phyloP scores from a whole-genome alignment of 2,797 vertebrate genomes.

The Aldrovandia affinis region DNA sequence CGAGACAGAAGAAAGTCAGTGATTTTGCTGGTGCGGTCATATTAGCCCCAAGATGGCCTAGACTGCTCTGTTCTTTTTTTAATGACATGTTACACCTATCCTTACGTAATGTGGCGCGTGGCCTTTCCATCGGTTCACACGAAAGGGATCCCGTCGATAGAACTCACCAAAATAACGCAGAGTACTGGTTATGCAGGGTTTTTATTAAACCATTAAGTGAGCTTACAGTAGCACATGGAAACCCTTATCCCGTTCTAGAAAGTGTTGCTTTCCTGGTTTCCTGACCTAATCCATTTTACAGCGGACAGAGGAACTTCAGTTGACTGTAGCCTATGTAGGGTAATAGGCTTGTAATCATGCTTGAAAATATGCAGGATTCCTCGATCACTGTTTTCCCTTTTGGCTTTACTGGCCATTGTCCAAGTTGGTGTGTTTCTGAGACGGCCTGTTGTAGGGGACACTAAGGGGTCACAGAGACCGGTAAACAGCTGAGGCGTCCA shows the following conservation, averaged over 20 bases:
- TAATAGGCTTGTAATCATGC: not conserved
- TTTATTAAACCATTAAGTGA: not conserved
- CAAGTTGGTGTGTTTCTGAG: not conserved
- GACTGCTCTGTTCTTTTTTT: not conserved
- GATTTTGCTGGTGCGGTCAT: not conserved
- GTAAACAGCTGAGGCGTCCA: slow-evolving; percentile 8
- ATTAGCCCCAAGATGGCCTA: not conserved
- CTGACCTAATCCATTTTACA: not conserved
- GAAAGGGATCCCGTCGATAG: not conserved
- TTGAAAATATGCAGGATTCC: not conserved
- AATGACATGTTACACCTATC: not conserved
- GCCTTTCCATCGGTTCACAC: not conserved
- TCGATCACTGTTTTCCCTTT: not conserved
- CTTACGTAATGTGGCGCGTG: not conserved
- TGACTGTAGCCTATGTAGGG: not conserved
- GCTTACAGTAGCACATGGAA: not conserved
- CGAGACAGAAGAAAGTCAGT: not conserved
- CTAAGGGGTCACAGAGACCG: slow-evolving; percentile 1
- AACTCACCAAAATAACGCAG: not conserved
- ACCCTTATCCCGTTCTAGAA: not conserved
- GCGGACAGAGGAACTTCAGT: not conserved
- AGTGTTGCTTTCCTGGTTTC: not conserved
- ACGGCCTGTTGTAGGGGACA: too few species aligned
- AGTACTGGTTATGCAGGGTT: not conserved
- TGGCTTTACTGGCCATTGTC: not conserved